A percentile compares a stretch with the other conserved stretches of the same genome.
phyloP scores from a whole-genome alignment of 2,888 invertebrate species.

The Megastigmus dorsalis region DNA sequence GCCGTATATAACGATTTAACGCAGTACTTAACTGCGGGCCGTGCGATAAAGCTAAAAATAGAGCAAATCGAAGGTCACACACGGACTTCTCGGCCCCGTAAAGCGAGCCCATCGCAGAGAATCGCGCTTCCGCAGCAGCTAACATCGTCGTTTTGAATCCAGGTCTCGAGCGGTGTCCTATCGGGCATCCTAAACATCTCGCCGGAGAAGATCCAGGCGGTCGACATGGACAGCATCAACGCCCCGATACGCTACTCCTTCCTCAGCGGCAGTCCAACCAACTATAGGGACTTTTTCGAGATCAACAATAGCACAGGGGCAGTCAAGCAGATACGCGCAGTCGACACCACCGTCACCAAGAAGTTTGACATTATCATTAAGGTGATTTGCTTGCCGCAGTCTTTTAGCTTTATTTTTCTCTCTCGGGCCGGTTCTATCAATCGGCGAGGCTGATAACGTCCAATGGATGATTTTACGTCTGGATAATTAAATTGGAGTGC shows the following conservation, averaged over 20 bases:
- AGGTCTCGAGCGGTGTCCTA: conserved; percentile 88
- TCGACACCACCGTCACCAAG: conserved; percentile 86
- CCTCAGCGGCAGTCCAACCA: conserved; percentile 85
- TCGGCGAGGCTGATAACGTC: too few relatives aligned
- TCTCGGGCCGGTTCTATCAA: too few relatives aligned
- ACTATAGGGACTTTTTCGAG: conserved; percentile 87
- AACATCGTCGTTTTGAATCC: too few relatives aligned
- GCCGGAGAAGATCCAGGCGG: conserved; percentile 92
- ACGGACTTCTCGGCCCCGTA: background rate
- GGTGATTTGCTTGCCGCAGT: conserved; percentile 74
- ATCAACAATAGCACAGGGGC: conserved; percentile 88
- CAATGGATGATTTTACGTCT: too few relatives aligned
- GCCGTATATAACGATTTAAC: too few relatives aligned
- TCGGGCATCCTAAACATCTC: conserved; percentile 88
- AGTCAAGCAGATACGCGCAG: conserved; percentile 86
- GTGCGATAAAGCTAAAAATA: too few relatives aligned
- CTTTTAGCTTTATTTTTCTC: conserved; percentile 6
- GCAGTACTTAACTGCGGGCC: too few relatives aligned
- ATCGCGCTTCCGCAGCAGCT: too few relatives aligned
- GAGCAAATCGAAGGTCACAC: too few relatives aligned
- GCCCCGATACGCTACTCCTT: conserved; percentile 89
- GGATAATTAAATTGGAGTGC: too few relatives aligned
- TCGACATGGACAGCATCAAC: conserved; percentile 92
- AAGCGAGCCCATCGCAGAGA: conserved; percentile 2
- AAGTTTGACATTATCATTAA: conserved; percentile 88